A percentile compares a stretch with the other conserved stretches of the same genome.
Evolutionary conservation across 2,113 vertebrate genomes (phyloP).

Genomic region (Cepphus grylle): DNA sequence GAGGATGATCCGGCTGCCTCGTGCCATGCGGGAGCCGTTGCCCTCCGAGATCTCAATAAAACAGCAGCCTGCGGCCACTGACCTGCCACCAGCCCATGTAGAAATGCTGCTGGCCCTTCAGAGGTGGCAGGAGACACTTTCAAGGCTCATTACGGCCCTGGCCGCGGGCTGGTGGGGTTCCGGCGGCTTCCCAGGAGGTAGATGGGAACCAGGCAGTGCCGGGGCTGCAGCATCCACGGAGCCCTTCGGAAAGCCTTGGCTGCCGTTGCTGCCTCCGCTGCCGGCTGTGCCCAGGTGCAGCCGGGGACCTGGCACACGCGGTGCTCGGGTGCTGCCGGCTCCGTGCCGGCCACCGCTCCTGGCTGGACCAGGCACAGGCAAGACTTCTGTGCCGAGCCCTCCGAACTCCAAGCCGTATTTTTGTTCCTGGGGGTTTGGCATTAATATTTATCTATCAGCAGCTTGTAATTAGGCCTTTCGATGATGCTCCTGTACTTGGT

Average conservation of each 20-base stretch:
- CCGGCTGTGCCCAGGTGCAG: neutral
- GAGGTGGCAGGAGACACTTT: neutral
- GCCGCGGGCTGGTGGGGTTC: fast-evolving
- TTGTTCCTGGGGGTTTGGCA: neutral
- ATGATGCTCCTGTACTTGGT: neutral
- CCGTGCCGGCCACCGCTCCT: fast-evolving
- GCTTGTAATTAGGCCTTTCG: conserved; percentile 28
- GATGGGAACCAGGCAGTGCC: neutral
- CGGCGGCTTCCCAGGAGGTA: fast-evolving
- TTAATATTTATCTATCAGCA: conserved; percentile 7
- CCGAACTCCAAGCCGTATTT: fast-evolving
- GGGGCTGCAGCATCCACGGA: fast-evolving
- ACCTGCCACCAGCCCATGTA: neutral
- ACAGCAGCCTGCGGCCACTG: neutral
- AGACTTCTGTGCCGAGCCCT: neutral
- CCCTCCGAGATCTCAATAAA: neutral
- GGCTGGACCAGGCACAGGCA: fast-evolving
- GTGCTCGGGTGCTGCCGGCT: fast-evolving
- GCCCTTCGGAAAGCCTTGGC: neutral
- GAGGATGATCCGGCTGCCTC: neutral
- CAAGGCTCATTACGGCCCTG: neutral
- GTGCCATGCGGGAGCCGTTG: neutral
- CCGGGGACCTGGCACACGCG: fast-evolving
- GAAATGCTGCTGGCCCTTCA: neutral
- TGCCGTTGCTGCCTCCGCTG: neutral